Base-by-base conservation (phyloP, 2,797 vertebrate genomes). In the Myripristis murdjan region DNA sequence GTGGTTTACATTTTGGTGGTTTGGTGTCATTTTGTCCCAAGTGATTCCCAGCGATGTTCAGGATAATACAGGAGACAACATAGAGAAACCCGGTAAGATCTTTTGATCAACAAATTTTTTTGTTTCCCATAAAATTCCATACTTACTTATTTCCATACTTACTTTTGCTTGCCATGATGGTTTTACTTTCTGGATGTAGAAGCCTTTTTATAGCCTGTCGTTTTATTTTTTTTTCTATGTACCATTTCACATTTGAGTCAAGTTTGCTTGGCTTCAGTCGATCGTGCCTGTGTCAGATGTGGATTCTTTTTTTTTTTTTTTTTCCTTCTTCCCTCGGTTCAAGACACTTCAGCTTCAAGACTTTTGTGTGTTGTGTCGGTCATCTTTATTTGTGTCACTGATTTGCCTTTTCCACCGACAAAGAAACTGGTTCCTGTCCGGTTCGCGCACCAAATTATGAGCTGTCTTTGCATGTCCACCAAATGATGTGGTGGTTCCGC, bases 1-100 rank as follows among this genome's bases (percentile, higher is more conserved):
- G 54, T 66, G 75, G 86, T 80, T 86, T 73, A 87, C 77, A 91
- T 89, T 86, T 92, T 88, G 87, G 87, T 93, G 83, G 79, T 90
- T 84, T 92, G 92, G 82, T 95, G 85, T 95, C 92, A 85, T 95
- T 95, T 91, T 93, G 92, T 95, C 90, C 83, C 88, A 94, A 95
- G 95, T 95, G 85, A 93, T 95, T 86, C 94, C 94, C 73, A 93
- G 79, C 83, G 94, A 95, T 87, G 93, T 91, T 85, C 94, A 95
- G 92, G 94, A 95, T 91, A 92, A 65, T 93, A 76, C 93, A 79
- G 92, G 90, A 89, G 94, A 95, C 90, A 93, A 79, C 91, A 66
- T 92, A 89, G 95, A 94, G 83, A 95, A 94, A 85, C 93, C 95
- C 62, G 94, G 95, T 95, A 92, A 95, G 95, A 71, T 72, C 57